Percentiles rank a stretch among this genome's conserved stretches.
Evolutionary conservation across 2,888 invertebrate species (phyloP).

Genomic region (Leptinotarsa rubiginosa): DNA sequence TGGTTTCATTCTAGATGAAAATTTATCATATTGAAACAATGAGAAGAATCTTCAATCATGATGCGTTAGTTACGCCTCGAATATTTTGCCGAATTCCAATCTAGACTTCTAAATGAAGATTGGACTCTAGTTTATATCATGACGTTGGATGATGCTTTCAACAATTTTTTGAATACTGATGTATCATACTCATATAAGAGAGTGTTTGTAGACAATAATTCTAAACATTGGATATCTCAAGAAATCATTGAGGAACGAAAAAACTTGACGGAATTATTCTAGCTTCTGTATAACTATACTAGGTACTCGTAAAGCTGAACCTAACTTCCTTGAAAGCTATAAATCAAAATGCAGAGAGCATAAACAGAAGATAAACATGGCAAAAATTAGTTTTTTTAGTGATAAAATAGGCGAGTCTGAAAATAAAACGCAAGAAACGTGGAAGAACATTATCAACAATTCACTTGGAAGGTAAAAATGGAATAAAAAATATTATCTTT

Average conservation of each 20-base stretch:
- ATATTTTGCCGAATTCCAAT: no score
- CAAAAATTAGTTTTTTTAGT: background rate
- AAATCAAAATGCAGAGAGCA: background rate
- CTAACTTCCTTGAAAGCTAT: background rate
- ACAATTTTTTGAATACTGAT: no score
- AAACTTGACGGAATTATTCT: background rate
- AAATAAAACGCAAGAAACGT: background rate
- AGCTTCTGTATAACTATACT: background rate
- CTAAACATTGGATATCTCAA: background rate
- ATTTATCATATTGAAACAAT: no score
- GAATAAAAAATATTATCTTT: no score
- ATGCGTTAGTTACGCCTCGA: no score
- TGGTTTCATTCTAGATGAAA: no score
- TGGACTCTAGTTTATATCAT: no score
- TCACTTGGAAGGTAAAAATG: background rate
- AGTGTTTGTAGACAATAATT: no score
- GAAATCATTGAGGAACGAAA: background rate
- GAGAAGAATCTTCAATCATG: no score
- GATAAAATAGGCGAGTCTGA: background rate
- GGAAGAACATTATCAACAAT: background rate
- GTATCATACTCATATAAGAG: no score
- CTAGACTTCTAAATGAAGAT: no score
- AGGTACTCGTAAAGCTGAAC: background rate
- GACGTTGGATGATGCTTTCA: no score
- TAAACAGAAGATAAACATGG: background rate